These are phyloP conservation scores for Parthenolecanium corni DNA, from an alignment of 2,888 invertebrate genomes.

Conservation along the genomic window DNA sequence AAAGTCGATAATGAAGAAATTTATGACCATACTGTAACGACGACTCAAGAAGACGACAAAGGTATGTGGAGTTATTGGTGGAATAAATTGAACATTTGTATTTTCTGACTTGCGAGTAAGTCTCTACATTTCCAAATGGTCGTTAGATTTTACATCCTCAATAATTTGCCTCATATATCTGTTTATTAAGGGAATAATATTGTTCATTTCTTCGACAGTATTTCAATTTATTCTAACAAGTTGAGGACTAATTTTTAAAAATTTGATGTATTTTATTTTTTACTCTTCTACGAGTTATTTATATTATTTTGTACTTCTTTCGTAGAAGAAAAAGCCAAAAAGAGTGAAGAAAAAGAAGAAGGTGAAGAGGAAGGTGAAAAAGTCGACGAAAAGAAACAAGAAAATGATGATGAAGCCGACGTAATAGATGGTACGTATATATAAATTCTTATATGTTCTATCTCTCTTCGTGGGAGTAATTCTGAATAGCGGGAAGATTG, in stretches of 20 bases:
- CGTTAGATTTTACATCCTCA: too few relatives aligned
- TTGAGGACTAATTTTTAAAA: too few relatives aligned
- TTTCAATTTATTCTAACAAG: too few relatives aligned
- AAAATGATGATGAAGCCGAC: slow-evolving; percentile 38
- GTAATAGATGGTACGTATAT: slow-evolving; percentile 16
- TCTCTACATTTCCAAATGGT: too few relatives aligned
- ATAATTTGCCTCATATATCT: too few relatives aligned
- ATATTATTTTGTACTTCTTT: too few relatives aligned
- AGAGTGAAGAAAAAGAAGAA: slow-evolving; percentile 41
- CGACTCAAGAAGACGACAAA: slow-evolving; percentile 32
- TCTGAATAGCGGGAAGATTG: too few relatives aligned
- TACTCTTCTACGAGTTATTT: too few relatives aligned
- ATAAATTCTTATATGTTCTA: neutral
- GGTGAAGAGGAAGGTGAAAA: slow-evolving; percentile 41
- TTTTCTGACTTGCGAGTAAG: neutral
- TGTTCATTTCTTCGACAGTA: too few relatives aligned
- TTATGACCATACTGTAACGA: slow-evolving; percentile 24
- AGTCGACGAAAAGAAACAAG: slow-evolving; percentile 36
- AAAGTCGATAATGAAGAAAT: slow-evolving; percentile 8
- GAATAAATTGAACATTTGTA: too few relatives aligned
- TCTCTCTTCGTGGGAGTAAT: neutral
- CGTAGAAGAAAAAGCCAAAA: slow-evolving; percentile 42
- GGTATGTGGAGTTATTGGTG: slow-evolving; percentile 38
- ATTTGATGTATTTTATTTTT: too few relatives aligned
- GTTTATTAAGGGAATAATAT: too few relatives aligned